Percentiles rank a stretch among this genome's conserved stretches.
These are phyloP conservation scores for Takifugu bimaculatus DNA, from an alignment of 2,113 vertebrate species.

Conservation along the genomic window DNA sequence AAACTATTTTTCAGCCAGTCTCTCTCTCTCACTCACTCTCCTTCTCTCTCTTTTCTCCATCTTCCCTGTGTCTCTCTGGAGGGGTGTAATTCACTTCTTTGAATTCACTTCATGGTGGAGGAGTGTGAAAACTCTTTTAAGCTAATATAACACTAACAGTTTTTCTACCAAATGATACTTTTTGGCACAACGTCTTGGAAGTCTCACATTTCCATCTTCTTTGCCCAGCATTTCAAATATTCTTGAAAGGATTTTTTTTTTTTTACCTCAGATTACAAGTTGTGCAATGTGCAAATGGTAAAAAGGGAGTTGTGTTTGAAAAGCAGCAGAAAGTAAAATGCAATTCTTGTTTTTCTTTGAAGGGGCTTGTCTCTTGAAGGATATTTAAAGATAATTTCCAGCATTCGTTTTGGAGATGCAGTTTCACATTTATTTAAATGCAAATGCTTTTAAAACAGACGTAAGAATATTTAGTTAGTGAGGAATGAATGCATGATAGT, in stretches of 20 bases:
- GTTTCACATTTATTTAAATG: constrained; percentile 3
- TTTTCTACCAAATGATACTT: constrained; percentile 64
- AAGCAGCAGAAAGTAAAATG: constrained; percentile 14
- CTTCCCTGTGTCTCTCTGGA: constrained; percentile 38
- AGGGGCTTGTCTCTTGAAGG: background rate
- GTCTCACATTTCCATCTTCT: constrained; percentile 25
- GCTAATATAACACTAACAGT: constrained; percentile 55
- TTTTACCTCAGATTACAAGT: constrained; percentile 45
- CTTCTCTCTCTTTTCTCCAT: constrained; percentile 4
- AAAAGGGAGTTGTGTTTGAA: constrained; percentile 14
- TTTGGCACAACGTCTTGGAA: constrained; percentile 54
- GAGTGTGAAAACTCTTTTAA: constrained; percentile 66
- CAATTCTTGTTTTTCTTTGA: constrained; percentile 16
- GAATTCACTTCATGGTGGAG: constrained; percentile 59
- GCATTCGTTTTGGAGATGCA: constrained; percentile 4
- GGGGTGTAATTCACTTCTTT: constrained; percentile 69
- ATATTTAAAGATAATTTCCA: constrained; percentile 6
- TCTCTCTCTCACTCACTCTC: constrained; percentile 9
- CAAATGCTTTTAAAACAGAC: background rate
- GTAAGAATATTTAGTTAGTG: background rate
- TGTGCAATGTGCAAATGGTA: background rate
- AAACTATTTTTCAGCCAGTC: constrained; percentile 30
- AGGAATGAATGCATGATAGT: constrained; percentile 36
- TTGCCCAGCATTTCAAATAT: constrained; percentile 50
- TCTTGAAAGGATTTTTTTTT: constrained; percentile 44